Conservation (phyloP, 2,888 invertebrate genomes). For the Clivina fossor region DNA sequence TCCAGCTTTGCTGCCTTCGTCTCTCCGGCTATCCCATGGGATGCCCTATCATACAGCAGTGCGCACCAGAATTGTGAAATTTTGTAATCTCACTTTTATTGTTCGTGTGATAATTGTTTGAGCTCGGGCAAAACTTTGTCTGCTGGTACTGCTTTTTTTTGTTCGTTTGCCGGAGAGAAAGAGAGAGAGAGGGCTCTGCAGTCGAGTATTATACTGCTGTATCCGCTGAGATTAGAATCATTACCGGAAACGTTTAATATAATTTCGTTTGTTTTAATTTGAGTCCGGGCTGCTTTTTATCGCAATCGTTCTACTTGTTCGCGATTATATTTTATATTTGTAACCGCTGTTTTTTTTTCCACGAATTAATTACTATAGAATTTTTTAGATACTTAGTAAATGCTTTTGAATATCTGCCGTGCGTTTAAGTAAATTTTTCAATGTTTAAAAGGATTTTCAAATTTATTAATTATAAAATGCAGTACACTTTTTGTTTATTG, state of each 20-base stretch:
- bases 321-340: too few relatives aligned
- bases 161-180: too few relatives aligned
- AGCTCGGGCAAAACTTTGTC: constrained; percentile 31
- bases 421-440: too few relatives aligned
- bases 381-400: too few relatives aligned
- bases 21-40: constrained; percentile 38
- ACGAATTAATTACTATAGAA: too few relatives aligned
- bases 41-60: constrained; percentile 41
- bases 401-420: too few relatives aligned
- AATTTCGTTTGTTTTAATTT: constrained; percentile 34
- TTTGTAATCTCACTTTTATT: constrained; percentile 42
- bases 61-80: constrained; percentile 41
- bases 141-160: constrained; percentile 15
- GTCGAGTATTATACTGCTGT: constrained; percentile 28
- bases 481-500: too few relatives aligned
- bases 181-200: too few relatives aligned
- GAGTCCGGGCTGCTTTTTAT: constrained; percentile 8
- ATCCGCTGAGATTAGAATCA: constrained; percentile 34
- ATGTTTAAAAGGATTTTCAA: too few relatives aligned
- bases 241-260: constrained; percentile 33
- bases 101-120: constrained; percentile 41
- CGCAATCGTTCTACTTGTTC: too few relatives aligned
- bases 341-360: too few relatives aligned
- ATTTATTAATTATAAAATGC: too few relatives aligned
- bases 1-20: constrained; percentile 37